phyloP scores from a whole-genome alignment of 2,888 invertebrate species.

The Hoplodrina blanda region DNA sequence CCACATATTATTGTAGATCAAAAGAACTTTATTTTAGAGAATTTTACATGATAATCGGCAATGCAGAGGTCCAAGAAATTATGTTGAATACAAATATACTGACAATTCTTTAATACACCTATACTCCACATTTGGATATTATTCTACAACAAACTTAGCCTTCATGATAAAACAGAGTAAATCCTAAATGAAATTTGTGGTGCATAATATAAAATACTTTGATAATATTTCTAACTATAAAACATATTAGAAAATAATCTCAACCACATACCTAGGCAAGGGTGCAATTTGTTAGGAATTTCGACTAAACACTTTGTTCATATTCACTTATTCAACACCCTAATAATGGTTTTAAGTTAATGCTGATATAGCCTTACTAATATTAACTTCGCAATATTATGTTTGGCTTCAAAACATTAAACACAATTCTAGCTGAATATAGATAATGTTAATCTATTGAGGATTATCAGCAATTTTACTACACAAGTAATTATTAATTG shows the following conservation, averaged over 20 bases:
- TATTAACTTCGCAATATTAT: slow-evolving; percentile 68
- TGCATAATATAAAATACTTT: slow-evolving; percentile 81
- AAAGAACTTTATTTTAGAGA: slow-evolving; percentile 91
- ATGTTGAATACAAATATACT: slow-evolving; percentile 88
- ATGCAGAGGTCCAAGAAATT: slow-evolving; percentile 89
- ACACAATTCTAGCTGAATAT: slow-evolving; percentile 77
- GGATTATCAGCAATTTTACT: slow-evolving; percentile 67
- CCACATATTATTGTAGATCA: slow-evolving; percentile 81
- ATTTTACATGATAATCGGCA: slow-evolving; percentile 90
- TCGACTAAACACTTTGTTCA: slow-evolving; percentile 75
- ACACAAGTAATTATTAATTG: slow-evolving; percentile 67
- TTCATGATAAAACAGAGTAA: slow-evolving; percentile 81
- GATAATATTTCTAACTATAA: slow-evolving; percentile 73
- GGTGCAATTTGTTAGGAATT: slow-evolving; percentile 79
- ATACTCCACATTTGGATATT: slow-evolving; percentile 86
- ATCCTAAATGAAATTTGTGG: slow-evolving; percentile 79
- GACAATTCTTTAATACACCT: slow-evolving; percentile 87
- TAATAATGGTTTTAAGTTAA: slow-evolving; percentile 73
- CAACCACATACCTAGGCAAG: slow-evolving; percentile 76
- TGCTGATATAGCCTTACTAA: slow-evolving; percentile 72
- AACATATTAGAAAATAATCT: slow-evolving; percentile 78
- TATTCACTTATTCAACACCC: slow-evolving; percentile 75
- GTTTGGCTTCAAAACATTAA: slow-evolving; percentile 66
- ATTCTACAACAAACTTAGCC: slow-evolving; percentile 86
- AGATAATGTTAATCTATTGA: slow-evolving; percentile 73